A percentile compares a stretch with the other conserved stretches of the same genome.
Evolutionary conservation across 37 sponge, comb jelly and placozoan genomes (phyloP).

Genomic region (Aplysina aerophoba): DNA sequence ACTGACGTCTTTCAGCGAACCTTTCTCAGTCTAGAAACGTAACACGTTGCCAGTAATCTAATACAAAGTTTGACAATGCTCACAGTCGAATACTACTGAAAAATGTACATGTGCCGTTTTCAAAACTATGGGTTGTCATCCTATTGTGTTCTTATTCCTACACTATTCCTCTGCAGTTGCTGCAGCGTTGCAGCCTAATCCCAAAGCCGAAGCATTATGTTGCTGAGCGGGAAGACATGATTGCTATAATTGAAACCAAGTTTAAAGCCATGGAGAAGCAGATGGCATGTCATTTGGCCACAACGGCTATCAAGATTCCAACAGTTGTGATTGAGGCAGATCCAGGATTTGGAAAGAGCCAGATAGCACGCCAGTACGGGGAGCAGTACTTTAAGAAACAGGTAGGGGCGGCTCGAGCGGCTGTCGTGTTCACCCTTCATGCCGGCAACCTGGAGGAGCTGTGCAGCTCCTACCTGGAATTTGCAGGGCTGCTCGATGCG

Average conservation of each 20-base stretch:
- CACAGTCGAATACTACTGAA: too few species aligned
- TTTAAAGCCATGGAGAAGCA: neutral
- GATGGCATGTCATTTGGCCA: too few species aligned
- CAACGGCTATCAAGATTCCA: neutral
- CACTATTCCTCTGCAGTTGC: neutral
- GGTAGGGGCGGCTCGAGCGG: neutral
- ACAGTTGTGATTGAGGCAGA: slow-evolving; percentile 26
- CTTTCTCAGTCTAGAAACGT: too few species aligned
- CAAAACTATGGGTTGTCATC: too few species aligned
- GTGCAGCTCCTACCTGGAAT: slow-evolving; percentile 17
- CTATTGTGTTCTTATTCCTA: neutral
- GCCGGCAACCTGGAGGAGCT: slow-evolving; percentile 16
- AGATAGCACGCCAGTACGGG: slow-evolving; percentile 21
- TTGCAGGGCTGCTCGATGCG: neutral
- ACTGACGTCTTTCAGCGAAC: too few species aligned
- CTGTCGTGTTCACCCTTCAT: slow-evolving; percentile 20
- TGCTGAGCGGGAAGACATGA: neutral
- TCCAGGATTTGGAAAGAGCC: slow-evolving; percentile 26
- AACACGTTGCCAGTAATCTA: too few species aligned
- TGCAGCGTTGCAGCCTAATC: neutral
- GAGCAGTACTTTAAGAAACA: neutral
- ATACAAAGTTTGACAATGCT: too few species aligned
- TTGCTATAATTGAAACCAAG: neutral
- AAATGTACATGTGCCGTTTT: too few species aligned
- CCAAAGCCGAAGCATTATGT: neutral